Percentiles rank a stretch among this genome's conserved stretches.
Conservation (phyloP, 2,797 vertebrate species). For the Neomorphus geoffroyi region DNA sequence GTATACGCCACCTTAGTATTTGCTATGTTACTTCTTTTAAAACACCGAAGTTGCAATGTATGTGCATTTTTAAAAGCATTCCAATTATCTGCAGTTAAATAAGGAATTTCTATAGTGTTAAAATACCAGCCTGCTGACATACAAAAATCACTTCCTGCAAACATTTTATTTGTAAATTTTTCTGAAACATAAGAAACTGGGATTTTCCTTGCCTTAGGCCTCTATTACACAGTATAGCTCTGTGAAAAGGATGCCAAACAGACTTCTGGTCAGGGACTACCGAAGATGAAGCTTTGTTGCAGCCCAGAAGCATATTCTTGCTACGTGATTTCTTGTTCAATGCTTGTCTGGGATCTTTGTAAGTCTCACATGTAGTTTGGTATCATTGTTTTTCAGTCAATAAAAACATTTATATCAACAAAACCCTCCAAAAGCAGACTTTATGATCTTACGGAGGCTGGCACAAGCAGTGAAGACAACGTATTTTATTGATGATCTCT, state of each 20-base stretch:
- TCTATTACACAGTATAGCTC: not conserved
- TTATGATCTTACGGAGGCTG: not conserved
- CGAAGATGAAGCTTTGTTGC: not conserved
- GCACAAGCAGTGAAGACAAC: not conserved
- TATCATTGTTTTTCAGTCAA: slow-evolving; percentile 5
- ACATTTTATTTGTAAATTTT: slow-evolving; percentile 13
- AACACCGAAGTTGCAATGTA: not conserved
- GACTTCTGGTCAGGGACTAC: not conserved
- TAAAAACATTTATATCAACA: slow-evolving; percentile 25
- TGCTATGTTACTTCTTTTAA: not conserved
- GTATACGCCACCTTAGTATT: not conserved
- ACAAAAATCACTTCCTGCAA: not conserved
- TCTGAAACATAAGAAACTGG: not conserved
- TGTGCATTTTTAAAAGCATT: not conserved
- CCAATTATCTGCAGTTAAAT: not conserved
- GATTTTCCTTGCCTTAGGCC: not conserved
- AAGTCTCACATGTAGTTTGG: not conserved
- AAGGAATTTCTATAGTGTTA: not conserved
- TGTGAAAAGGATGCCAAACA: not conserved
- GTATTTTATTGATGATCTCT: slow-evolving; percentile 19
- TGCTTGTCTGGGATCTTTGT: not conserved
- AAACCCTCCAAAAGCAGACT: not conserved
- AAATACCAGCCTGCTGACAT: not conserved
- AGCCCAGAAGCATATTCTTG: not conserved
- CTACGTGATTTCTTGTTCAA: not conserved